Base-by-base conservation (phyloP, 2,797 vertebrate species). In the Microchirus variegatus region DNA sequence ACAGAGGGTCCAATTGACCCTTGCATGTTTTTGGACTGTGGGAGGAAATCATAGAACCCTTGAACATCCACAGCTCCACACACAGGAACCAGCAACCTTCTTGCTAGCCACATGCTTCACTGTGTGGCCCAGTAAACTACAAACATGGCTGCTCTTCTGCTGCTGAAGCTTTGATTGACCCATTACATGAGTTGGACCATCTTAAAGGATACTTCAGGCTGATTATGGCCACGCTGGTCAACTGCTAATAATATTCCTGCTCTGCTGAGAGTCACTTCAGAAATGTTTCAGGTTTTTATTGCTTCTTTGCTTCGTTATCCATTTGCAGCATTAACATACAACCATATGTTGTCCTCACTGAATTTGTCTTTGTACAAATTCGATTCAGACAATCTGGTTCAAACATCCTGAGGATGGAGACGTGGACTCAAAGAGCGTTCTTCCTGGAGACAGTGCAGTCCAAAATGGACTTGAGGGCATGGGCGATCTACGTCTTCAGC, bases 331-430 rank as follows among this genome's bases (percentile, higher is more conserved):
- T n/a, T n/a, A n/a, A n/a, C n/a, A n/a, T n/a, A n/a, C n/a, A 45
- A 45, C 49, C 26, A 3, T 26, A 26, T 26, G 26, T 26, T 42
- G 38, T 17, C 8, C 16, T 31, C 38, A 31, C 19, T 35, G 0
- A 52, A n/a, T 31, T 38, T 22, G 12, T 57, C 9, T 59, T 45
- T 35, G 16, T 40, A 7, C 17, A 52, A 19, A 12, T 53, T 26
- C 14, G 48, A 15, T 2, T 40, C 26, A 49, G 9, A 31, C 9
- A 36, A 8, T 53, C 37, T 10, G 10, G n/a, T 10, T 42, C 19
- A 53, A 49, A 17, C 41, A 53, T 57, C 15, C 17, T 36, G 15
- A 56, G n/a, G 49, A 43, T 18, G 31, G 35, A 46, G 38, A 10
- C 10, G 17, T 1, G 50, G 11, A 53, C 41, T 50, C 38, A 22